Base-by-base conservation (phyloP, 1,140 invertebrate genomes). In the Drosophila gunungcola region DNA sequence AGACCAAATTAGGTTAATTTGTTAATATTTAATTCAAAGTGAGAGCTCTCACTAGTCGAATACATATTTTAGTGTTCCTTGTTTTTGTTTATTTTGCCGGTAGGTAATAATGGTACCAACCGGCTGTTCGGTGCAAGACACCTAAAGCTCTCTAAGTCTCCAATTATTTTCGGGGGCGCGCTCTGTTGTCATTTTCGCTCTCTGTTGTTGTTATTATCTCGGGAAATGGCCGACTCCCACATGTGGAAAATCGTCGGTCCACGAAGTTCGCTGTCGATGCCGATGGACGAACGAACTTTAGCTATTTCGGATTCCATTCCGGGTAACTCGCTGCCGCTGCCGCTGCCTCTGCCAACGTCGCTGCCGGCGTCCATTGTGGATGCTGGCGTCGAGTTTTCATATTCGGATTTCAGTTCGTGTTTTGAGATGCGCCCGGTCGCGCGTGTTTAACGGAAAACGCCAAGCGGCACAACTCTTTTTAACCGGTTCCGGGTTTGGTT, bases 181-280 rank as follows among this genome's bases (percentile, higher is more conserved):
- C 56, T 61, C 49, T 55, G 67, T 73, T 73, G 63, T 75, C 75
- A 57, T 68, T 85, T 61, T 65, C 41, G 74, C 79, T 88, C 84
- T 88, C 84, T 88, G 84, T 89, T 89, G 79, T 88, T 89, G 80
- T 89, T 89, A 80, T 89, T 84, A 89, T 84, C 77, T 88, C 84
- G 80, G 79, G 49, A 62, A 73, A 69, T 60, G 63, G 45, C 72
- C 65, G 36, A 61, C 63, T 69, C 57, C 55, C 49, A 56, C 56
- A 72, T 54, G 36, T 49, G 60, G 29, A 38, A 51, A 48, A 38
- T n/a, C 55, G 41, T 65, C 42, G 64, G 34, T 7, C 51, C 34
- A 69, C 34, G 52, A 41, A 68, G 64, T 46, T n/a, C 64, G 46
- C 43, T 69, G 58, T 45, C 75, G 75, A 53, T 52, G 29, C 43